phyloP scores from a whole-genome alignment of 2,797 vertebrate species.

The Trachops cirrhosus region DNA sequence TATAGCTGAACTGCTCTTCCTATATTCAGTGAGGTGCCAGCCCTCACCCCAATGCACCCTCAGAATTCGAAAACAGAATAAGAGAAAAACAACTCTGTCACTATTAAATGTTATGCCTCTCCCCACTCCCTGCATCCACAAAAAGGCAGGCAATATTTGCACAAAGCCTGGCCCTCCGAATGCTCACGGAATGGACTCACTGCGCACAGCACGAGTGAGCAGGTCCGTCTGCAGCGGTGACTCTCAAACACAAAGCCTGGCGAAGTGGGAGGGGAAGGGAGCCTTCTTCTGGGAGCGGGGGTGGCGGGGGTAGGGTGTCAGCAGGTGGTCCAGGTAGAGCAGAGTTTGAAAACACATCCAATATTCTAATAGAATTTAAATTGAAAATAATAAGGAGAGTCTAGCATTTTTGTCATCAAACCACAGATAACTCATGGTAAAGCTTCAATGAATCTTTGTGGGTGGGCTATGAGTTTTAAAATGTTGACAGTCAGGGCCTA shows the following conservation, averaged over 20 bases:
- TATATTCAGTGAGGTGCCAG: neutral
- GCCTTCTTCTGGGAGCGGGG: neutral
- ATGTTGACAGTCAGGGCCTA: neutral
- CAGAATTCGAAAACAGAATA: neutral
- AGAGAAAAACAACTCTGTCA: neutral
- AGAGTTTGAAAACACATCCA: neutral
- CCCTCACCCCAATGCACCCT: neutral
- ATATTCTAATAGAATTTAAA: neutral
- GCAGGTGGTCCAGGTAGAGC: neutral
- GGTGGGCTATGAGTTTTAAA: neutral
- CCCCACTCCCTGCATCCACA: neutral
- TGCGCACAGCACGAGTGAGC: neutral
- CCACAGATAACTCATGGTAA: neutral
- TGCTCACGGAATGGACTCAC: neutral
- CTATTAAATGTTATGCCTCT: neutral
- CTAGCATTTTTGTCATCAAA: neutral
- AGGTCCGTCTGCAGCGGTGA: neutral
- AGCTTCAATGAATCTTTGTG: neutral
- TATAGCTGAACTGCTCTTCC: neutral
- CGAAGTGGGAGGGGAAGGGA: neutral
- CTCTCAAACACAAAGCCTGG: neutral
- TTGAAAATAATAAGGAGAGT: neutral
- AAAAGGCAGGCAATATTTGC: neutral
- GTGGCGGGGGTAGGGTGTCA: neutral
- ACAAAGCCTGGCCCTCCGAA: neutral